Evolutionary conservation across 1,140 invertebrate genomes (phyloP).

Genomic region (Drosophila cardini): DNA sequence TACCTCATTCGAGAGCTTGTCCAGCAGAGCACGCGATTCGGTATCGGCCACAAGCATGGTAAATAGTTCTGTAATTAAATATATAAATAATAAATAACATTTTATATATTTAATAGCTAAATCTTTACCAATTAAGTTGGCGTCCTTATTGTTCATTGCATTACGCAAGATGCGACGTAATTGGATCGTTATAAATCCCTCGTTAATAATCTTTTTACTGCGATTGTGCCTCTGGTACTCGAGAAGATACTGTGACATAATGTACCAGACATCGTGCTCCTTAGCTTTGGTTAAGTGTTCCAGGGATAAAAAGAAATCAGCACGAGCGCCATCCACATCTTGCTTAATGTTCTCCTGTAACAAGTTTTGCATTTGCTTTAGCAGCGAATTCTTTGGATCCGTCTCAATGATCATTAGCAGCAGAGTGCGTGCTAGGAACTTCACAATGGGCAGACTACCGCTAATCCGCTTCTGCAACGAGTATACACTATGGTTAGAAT

Average conservation of each 20-base stretch:
- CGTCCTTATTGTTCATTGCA: slow-evolving; percentile 66
- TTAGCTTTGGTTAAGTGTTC: slow-evolving; percentile 77
- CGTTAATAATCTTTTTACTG: slow-evolving; percentile 67
- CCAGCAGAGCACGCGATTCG: slow-evolving; percentile 53
- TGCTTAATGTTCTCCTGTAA: slow-evolving; percentile 43
- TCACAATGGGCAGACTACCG: slow-evolving; percentile 61
- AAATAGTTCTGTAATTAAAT: slow-evolving; percentile 55
- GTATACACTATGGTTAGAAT: not conserved
- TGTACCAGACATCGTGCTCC: slow-evolving; percentile 75
- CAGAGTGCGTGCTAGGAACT: slow-evolving; percentile 71
- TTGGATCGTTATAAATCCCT: slow-evolving; percentile 73
- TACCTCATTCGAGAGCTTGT: slow-evolving; percentile 66
- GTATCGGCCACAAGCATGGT: slow-evolving; percentile 66
- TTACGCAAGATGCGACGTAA: slow-evolving; percentile 70
- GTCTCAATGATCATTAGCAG: slow-evolving; percentile 65
- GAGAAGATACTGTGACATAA: slow-evolving; percentile 73
- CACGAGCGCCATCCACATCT: slow-evolving; percentile 64
- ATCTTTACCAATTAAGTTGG: slow-evolving; percentile 66
- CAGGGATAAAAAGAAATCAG: slow-evolving; percentile 73
- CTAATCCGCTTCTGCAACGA: slow-evolving; percentile 49
- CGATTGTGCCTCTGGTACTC: slow-evolving; percentile 67
- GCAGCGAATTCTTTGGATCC: slow-evolving; percentile 54
- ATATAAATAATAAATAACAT: not conserved
- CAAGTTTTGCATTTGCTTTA: slow-evolving; percentile 52
- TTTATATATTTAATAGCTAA: not conserved